phyloP scores from a whole-genome alignment of 2,797 vertebrate species.

The Pseudopleuronectes americanus region DNA sequence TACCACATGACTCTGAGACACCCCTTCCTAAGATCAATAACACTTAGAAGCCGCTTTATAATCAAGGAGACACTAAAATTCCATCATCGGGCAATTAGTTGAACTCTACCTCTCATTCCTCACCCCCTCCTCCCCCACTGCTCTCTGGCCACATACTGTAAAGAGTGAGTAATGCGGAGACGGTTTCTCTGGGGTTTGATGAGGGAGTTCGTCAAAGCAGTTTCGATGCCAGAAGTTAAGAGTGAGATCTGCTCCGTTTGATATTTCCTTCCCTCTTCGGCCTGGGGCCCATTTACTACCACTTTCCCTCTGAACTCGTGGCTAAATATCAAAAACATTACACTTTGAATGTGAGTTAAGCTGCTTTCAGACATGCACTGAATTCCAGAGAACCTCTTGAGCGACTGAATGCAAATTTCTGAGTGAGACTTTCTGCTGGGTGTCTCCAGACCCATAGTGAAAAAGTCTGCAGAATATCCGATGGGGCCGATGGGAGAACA shows the following conservation, averaged over 20 bases:
- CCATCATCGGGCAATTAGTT: conserved; percentile 85
- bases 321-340: conserved; percentile 27
- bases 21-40: conserved; percentile 89
- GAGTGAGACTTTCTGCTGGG: background rate
- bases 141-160: conserved; percentile 53
- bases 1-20: conserved; percentile 88
- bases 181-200: conserved; percentile 54
- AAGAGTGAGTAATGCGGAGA: conserved; percentile 50
- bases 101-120: conserved; percentile 63
- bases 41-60: conserved; percentile 91
- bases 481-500: too few species aligned
- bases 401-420: too few species aligned
- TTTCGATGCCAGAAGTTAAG: conserved; percentile 36
- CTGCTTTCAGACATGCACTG: background rate
- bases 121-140: conserved; percentile 48
- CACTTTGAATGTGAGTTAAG: conserved; percentile 18
- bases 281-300: conserved; percentile 23
- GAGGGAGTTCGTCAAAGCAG: conserved; percentile 57
- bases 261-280: conserved; percentile 36
- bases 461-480: too few species aligned
- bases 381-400: too few species aligned
- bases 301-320: conserved; percentile 23
- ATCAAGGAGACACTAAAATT: conserved; percentile 86
- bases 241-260: conserved; percentile 27
- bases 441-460: too few species aligned